Evolutionary conservation across 2,888 invertebrate species (phyloP), one percentile per base, ranked within the genome.

Genomic region (Caenorhabditis becei): DNA sequence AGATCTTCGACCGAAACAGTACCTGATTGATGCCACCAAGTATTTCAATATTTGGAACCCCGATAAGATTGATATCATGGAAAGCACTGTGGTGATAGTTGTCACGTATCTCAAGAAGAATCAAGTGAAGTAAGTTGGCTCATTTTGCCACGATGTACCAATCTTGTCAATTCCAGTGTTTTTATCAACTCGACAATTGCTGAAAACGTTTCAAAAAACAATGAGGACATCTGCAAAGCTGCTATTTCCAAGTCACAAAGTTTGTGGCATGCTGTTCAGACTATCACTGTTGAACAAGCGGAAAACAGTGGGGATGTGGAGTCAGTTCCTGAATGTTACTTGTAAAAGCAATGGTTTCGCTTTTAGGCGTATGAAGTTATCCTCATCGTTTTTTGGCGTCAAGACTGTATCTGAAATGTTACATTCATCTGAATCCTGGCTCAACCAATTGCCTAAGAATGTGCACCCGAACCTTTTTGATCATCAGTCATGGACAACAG

Each of bases 401-500:
- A 32, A 26, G 14, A 23, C 41, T 28, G 47, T 37, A 28, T 56
- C 23, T 56, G 28, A 58, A 67, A 0, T 67, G 56, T 41, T 20
- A 58, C 26, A 32, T 20, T 7, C 28, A 44, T 16, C n/a, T 18
- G 32, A 44, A 56, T 20, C 26, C 16, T 5, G 20, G 56, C 18
- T 14, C 20, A 16, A 26, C 54, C 20, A 54, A 16, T 0, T 67
- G 54, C 41, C 54, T 5, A 41, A 41, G 16, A 41, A 41, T 3
- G 41, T 41, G 16, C 14, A 10, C 16, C 41, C 67, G 7, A 67
- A 67, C 44, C 67, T 44, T 23, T n/a, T 47, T 28, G 35, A 67
- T 16, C 54, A 67, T 56, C 18, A 35, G 1, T 53, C 56, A 1
- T 67, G 67, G 67, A 56, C 67, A 20, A 67, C 41, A 20, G 44